Percentiles rank a stretch among this genome's conserved stretches.
Evolutionary conservation across 2,797 vertebrate species (phyloP).

Genomic region (Coracias cyanogaster): DNA sequence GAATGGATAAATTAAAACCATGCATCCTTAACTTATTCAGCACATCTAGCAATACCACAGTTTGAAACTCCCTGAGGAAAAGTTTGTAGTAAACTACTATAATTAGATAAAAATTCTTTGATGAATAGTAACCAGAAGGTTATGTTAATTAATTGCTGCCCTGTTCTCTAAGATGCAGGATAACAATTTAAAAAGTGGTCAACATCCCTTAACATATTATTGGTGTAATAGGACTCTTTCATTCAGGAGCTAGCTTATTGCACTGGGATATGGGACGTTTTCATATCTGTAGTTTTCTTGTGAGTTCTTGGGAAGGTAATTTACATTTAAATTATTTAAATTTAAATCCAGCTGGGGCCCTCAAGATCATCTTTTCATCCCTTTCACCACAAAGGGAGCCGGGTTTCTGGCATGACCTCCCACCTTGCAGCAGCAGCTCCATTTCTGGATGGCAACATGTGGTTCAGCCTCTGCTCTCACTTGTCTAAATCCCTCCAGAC

Average conservation of each 20-base stretch:
- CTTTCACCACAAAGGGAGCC: neutral
- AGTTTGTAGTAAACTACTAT: constrained; percentile 16
- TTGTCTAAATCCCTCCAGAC: neutral
- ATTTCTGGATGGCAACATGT: neutral
- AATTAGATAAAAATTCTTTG: constrained; percentile 28
- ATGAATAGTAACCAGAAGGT: neutral
- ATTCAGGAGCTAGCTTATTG: neutral
- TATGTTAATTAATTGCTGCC: constrained; percentile 3
- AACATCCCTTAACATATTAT: neutral
- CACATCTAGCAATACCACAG: neutral
- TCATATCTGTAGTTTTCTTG: neutral
- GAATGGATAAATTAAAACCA: neutral
- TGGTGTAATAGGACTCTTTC: neutral
- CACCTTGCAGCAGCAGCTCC: neutral
- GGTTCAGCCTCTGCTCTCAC: neutral
- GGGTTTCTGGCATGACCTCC: neutral
- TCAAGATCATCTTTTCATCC: neutral
- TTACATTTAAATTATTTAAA: neutral
- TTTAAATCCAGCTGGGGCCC: neutral
- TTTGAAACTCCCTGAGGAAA: constrained; percentile 50
- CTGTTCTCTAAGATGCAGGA: neutral
- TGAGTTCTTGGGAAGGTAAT: neutral
- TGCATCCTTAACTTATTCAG: neutral
- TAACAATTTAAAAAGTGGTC: neutral
- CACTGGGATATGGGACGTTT: neutral